A percentile compares a stretch with the other conserved stretches of the same genome.
phyloP scores from a whole-genome alignment of 2,888 invertebrate species.

The Eurois occulta region DNA sequence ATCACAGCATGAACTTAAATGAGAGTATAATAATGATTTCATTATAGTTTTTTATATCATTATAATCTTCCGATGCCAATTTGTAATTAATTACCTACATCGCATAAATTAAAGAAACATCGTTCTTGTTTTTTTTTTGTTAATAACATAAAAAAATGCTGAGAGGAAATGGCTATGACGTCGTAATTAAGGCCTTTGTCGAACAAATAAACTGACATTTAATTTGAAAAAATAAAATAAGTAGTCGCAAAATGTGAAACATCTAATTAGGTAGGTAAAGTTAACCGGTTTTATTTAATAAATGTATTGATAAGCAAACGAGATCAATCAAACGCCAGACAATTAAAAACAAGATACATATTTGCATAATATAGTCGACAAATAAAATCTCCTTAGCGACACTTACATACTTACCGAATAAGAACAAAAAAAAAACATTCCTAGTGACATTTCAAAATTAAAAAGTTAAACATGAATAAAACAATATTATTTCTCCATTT shows the following conservation, averaged over 20 bases:
- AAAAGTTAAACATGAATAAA: conserved; percentile 52
- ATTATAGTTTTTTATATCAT: neutral
- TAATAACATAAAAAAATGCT: neutral
- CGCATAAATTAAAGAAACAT: neutral
- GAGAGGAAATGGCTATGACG: neutral
- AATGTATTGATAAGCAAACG: conserved; percentile 58
- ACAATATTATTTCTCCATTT: conserved; percentile 44
- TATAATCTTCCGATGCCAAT: conserved; percentile 11
- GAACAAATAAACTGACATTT: conserved; percentile 27
- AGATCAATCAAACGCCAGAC: conserved; percentile 61
- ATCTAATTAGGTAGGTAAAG: conserved; percentile 41
- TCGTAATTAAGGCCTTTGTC: conserved; percentile 10
- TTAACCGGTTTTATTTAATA: conserved; percentile 56
- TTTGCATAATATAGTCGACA: conserved; percentile 47
- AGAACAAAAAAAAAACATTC: conserved; percentile 15
- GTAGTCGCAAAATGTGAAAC: conserved; percentile 32
- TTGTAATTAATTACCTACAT: conserved; percentile 20
- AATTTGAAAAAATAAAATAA: conserved; percentile 17
- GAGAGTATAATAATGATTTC: conserved; percentile 15
- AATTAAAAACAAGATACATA: conserved; percentile 52
- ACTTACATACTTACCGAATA: conserved; percentile 30
- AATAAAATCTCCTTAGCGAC: conserved; percentile 21
- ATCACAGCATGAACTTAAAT: conserved; percentile 28
- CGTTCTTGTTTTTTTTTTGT: neutral
- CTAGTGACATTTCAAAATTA: conserved; percentile 52